Evolutionary conservation across 2,797 vertebrate species (phyloP).

Genomic region (Halcyon badia): DNA sequence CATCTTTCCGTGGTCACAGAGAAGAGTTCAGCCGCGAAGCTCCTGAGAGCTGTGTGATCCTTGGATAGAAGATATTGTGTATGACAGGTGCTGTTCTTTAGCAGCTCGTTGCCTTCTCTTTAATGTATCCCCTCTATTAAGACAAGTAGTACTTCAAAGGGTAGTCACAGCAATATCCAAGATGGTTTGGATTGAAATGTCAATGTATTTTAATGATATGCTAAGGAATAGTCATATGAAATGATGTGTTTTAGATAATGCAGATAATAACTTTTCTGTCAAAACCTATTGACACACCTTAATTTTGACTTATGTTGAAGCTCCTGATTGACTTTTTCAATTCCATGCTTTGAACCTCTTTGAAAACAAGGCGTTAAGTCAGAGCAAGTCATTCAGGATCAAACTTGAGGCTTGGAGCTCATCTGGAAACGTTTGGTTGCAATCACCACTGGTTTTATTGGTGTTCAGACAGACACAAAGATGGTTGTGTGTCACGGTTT

Average conservation of each 20-base stretch:
- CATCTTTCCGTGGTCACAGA: fast-evolving
- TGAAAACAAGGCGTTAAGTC: neutral
- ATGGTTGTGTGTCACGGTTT: no score
- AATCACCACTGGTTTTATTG: fast-evolving
- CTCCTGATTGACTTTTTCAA: neutral
- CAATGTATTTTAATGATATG: neutral
- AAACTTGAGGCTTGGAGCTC: neutral
- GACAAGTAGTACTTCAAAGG: neutral
- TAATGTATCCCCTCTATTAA: neutral
- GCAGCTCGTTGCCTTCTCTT: neutral
- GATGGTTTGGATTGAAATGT: neutral
- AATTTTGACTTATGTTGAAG: neutral
- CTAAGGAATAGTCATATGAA: neutral
- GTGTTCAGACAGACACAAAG: neutral
- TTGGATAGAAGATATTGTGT: fast-evolving
- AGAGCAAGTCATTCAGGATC: neutral
- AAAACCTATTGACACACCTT: constrained; percentile 50
- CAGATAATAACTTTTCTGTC: constrained; percentile 11
- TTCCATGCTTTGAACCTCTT: neutral
- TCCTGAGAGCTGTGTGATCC: neutral
- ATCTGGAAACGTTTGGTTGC: fast-evolving
- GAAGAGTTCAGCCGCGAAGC: neutral
- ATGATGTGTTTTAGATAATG: neutral
- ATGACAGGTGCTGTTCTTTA: neutral
- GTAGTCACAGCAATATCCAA: neutral